phyloP scores from a whole-genome alignment of 1,140 invertebrate species.

The Drosophila eugracilis region DNA sequence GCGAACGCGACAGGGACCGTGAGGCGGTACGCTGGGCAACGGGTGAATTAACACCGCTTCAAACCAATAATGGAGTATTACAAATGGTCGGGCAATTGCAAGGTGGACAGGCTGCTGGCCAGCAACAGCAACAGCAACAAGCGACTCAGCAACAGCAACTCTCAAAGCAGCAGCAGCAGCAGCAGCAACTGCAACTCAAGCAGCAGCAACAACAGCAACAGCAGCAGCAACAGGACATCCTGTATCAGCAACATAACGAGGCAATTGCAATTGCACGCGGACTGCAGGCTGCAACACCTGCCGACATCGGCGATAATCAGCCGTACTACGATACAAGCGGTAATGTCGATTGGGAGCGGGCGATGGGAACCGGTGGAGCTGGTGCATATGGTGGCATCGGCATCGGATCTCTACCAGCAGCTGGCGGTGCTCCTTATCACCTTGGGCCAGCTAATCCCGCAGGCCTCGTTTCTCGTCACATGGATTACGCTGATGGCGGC shows the following conservation, averaged over 20 bases:
- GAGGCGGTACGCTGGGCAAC: constrained; percentile 88
- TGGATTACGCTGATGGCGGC: constrained; percentile 82
- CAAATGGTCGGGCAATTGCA: constrained; percentile 84
- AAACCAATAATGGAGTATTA: constrained; percentile 85
- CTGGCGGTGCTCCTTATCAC: constrained; percentile 80
- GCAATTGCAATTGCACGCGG: constrained; percentile 73
- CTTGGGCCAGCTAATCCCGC: constrained; percentile 67
- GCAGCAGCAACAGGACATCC: constrained; percentile 51
- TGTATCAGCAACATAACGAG: constrained; percentile 78
- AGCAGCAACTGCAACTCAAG: constrained; percentile 46
- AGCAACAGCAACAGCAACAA: constrained; percentile 79
- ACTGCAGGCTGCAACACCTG: constrained; percentile 66
- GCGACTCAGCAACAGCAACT: constrained; percentile 52
- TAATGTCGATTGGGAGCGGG: constrained; percentile 84
- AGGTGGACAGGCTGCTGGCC: constrained; percentile 85
- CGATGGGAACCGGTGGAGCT: constrained; percentile 84
- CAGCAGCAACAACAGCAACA: constrained; percentile 38
- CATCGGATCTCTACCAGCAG: constrained; percentile 73
- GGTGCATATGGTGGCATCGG: constrained; percentile 83
- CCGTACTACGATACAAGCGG: constrained; percentile 84
- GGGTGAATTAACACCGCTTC: constrained; percentile 87
- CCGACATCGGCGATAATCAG: constrained; percentile 83
- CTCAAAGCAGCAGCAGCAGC: constrained; percentile 57
- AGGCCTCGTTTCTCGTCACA: constrained; percentile 68
- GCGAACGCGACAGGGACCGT: constrained; percentile 88